Conservation (phyloP, 2,888 invertebrate species). For the Abrostola tripartita region DNA sequence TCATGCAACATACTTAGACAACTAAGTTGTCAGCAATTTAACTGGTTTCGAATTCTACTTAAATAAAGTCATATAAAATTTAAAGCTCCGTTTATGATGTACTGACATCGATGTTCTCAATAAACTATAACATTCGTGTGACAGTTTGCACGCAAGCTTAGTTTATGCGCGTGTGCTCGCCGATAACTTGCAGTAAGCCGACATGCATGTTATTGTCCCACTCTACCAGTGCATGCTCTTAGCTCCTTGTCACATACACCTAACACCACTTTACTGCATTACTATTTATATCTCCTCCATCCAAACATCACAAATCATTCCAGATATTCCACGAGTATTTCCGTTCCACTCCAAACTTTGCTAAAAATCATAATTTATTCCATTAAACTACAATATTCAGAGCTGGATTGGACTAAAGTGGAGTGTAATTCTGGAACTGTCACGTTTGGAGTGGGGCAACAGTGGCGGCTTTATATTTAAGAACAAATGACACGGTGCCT, state of each 20-base stretch:
- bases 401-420: conserved; percentile 56
- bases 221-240: conserved; percentile 49
- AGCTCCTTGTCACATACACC: conserved; percentile 55
- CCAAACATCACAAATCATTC: conserved; percentile 31
- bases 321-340: conserved; percentile 34
- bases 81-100: conserved; percentile 4
- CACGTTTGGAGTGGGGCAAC: conserved; percentile 76
- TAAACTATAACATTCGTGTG: conserved; percentile 1
- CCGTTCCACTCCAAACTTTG: conserved; percentile 38
- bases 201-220: conserved; percentile 58
- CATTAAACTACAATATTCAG: conserved; percentile 47
- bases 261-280: conserved; percentile 31
- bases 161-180: conserved; percentile 54
- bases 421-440: conserved; percentile 74
- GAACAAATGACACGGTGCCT: conserved; percentile 78
- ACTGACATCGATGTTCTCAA: background rate
- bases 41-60: background rate
- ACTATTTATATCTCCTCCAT: conserved; percentile 34
- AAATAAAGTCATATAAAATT: conserved; percentile 1
- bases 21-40: conserved; percentile 1
- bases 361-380: conserved; percentile 60
- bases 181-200: conserved; percentile 71
- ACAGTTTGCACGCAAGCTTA: conserved; percentile 8
- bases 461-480: conserved; percentile 79
- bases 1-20: background rate